Percentiles rank a stretch among this genome's conserved stretches.
These are phyloP conservation scores for Narcine bancroftii DNA, from an alignment of 2,113 vertebrate genomes.

Conservation along the genomic window DNA sequence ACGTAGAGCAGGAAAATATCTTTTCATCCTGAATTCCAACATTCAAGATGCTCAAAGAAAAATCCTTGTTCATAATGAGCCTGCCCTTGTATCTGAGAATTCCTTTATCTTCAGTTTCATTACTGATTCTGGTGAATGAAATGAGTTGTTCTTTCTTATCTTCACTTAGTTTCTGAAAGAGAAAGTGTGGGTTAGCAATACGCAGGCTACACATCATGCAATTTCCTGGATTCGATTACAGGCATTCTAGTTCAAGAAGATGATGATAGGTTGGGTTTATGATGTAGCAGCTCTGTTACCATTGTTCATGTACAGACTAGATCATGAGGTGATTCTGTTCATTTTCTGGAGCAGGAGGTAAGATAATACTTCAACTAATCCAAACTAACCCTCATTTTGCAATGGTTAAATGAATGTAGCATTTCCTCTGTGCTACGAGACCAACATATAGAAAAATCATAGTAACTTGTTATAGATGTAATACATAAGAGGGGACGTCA, in stretches of 20 bases:
- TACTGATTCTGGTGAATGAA: neutral
- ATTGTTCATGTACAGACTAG: neutral
- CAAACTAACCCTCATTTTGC: neutral
- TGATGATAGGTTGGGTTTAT: neutral
- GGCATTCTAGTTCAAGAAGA: neutral
- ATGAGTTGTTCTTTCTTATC: neutral
- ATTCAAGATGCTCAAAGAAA: neutral
- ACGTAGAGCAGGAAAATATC: neutral
- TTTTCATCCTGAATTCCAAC: constrained; percentile 17
- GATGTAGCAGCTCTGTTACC: neutral
- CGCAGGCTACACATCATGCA: neutral
- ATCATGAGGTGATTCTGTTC: neutral
- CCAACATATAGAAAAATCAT: too few species aligned
- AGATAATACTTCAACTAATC: neutral
- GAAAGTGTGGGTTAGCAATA: neutral
- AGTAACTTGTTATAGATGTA: too few species aligned
- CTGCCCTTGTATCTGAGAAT: neutral
- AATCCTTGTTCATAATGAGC: neutral
- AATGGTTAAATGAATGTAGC: neutral
- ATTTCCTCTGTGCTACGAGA: neutral
- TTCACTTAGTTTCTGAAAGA: neutral
- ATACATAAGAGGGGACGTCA: too few species aligned
- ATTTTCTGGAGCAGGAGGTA: neutral
- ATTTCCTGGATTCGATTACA: neutral
- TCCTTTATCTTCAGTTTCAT: too few species aligned